Evolutionary conservation across 1,140 invertebrate genomes (phyloP).

Genomic region (Drosophila nasuta): DNA sequence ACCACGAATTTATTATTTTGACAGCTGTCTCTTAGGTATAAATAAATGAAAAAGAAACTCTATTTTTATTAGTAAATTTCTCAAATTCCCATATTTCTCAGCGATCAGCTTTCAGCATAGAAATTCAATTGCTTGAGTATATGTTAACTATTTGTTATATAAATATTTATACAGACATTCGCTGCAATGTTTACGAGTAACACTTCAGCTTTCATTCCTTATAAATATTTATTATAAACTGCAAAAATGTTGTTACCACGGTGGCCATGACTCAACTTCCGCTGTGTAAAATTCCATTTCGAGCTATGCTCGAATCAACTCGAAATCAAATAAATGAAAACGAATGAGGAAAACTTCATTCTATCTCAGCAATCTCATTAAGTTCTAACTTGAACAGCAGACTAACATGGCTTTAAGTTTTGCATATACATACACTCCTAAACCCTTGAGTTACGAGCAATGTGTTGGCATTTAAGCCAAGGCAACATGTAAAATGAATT

Average conservation of each 20-base stretch:
- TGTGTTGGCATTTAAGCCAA: conserved; percentile 57
- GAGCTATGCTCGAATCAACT: conserved; percentile 47
- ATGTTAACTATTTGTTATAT: not conserved
- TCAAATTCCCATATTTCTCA: too few relatives aligned
- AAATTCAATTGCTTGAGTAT: not conserved
- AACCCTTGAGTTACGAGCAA: conserved; percentile 45
- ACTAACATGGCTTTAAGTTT: not conserved
- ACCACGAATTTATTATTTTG: too few relatives aligned
- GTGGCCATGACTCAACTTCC: conserved; percentile 60
- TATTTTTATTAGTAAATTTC: too few relatives aligned
- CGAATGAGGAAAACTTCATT: conserved; percentile 44
- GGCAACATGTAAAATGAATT: conserved; percentile 53
- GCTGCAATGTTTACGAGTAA: not conserved
- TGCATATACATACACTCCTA: not conserved
- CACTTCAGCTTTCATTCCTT: not conserved
- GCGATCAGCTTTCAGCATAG: too few relatives aligned
- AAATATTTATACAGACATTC: not conserved
- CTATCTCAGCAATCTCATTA: conserved; percentile 47
- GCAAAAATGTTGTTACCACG: conserved; percentile 2
- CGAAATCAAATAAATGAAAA: conserved; percentile 61
- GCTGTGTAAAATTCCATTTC: conserved; percentile 56
- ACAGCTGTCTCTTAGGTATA: too few relatives aligned
- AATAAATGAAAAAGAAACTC: too few relatives aligned
- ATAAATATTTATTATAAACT: not conserved
- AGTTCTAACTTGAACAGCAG: conserved; percentile 31